Evolutionary conservation across 2,797 vertebrate genomes (phyloP), one percentile per base, ranked within the genome.

Genomic region (Trichosurus vulpecula): DNA sequence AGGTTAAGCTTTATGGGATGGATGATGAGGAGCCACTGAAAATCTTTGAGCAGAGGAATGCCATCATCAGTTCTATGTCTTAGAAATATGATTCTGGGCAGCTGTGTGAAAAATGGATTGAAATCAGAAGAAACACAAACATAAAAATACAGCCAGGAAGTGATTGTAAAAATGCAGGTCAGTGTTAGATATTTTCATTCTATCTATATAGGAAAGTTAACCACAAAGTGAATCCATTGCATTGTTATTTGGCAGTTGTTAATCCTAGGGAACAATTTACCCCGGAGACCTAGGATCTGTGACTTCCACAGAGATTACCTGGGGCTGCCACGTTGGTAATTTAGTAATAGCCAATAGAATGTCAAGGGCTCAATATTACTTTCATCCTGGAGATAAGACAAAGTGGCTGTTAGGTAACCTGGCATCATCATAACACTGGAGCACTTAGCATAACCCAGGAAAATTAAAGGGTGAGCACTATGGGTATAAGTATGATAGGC

Each of bases 371-470:
- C 41, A 47, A 47, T 47, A 6, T 93, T 31, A 94, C 53, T 95
- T 93, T 81, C 41, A 87, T 87, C 61, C 54, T 58, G 41, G 2
- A 12, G 14, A 89, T 3, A 57, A 47, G 5, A 3, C 52, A 25
- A 52, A 3, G 13, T 61, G 2, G 10, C 25, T 90, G 91, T 91
- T 92, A 54, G 4, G 56, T 51, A 94, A 91, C 52, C 4, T 94
- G 19, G 92, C 2, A 30, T 91, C 14, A 94, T 61, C 90, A 95
- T 27, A 61, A 93, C 90, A 91, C 35, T 87, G 81, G 47, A 95
- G n/a, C 10, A 95, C 74, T 27, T 54, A 93, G 92, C 66, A 94
- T 52, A 74, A 91, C 2, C 93, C 91, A 90, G 52, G 27, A 93
- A 52, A 2, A 0, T 31, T 66, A 19, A 30, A 74, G 19, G 94